These are phyloP conservation scores for Malurus alboscapulatus DNA, from an alignment of 2,113 vertebrate genomes.

Conservation along the genomic window DNA sequence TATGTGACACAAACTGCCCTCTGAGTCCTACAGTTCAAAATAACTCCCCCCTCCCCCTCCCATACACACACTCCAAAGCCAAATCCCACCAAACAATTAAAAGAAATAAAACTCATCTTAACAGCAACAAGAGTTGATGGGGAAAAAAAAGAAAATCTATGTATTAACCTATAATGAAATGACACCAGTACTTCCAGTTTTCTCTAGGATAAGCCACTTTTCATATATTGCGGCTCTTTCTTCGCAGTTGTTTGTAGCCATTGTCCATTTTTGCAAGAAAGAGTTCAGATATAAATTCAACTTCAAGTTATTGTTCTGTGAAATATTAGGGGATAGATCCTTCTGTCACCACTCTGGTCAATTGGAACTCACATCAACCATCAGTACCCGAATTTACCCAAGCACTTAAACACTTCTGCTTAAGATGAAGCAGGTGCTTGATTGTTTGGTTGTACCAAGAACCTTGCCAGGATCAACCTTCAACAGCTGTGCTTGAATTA, in stretches of 20 bases:
- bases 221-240: background rate
- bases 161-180: slow-evolving; percentile 18
- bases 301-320: background rate
- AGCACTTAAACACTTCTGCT: background rate
- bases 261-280: slow-evolving; percentile 15
- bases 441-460: background rate
- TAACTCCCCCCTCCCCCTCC: background rate
- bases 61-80: slow-evolving; percentile 36
- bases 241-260: background rate
- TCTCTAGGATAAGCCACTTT: background rate
- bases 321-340: background rate
- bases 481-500: background rate
- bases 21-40: slow-evolving; percentile 3
- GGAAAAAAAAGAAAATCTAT: background rate
- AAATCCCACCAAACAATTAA: slow-evolving; percentile 17
- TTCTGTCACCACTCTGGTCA: background rate
- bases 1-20: slow-evolving; percentile 5
- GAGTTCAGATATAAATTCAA: background rate
- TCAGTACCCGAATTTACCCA: background rate
- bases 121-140: slow-evolving; percentile 16
- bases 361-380: background rate
- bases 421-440: background rate
- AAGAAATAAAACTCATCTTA: slow-evolving; percentile 38
- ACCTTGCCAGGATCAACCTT: background rate
- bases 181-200: slow-evolving; percentile 19